Base-by-base conservation (phyloP, 2,888 invertebrate species). In the Cerastis leucographa region DNA sequence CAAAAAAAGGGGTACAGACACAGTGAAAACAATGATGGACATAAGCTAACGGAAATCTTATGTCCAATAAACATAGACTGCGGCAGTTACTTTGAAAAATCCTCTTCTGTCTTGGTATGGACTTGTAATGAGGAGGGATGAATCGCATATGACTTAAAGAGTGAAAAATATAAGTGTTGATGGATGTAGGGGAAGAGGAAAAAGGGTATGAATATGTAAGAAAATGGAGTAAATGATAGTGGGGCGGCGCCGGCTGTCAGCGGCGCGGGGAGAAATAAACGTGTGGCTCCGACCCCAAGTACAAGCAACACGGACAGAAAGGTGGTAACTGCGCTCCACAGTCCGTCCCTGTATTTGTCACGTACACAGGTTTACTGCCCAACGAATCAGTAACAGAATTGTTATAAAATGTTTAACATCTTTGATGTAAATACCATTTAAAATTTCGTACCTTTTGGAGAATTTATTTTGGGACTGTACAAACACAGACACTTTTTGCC, bases 361-460 rank as follows among this genome's bases (percentile, higher is more conserved):
- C 81, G 74, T 87, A 88, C 86, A 87, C 89, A 88, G 77, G 81
- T 88, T 89, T 88, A 89, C 75, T 74, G 66, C 80, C 81, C 85
- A 83, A 83, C 83, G 82, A 81, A 77, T 74, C 79, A 81, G 78
- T 67, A 78, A 83, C 85, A 76, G 79, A 85, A 78, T 84, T 78
- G 82, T 77, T 82, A 71, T 89, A 87, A 89, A 90, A 87, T 85
- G 79, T 84, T 87, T 87, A 82, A 88, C 85, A 85, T 87, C 84
- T 85, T 59, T 71, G 70, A 79, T 70, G 76, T 76, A 42, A 80
- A 74, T 44, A 40, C 69, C 68, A 65, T 85, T 79, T 74, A 62
- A 70, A 69, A 35, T 77, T 76, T 67, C 35, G 22, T 35, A 76
- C 51, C 62, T 65, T 74, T 78, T 64, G 0, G 14, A 11, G 25